Percentiles rank a stretch among this genome's conserved stretches.
phyloP scores from a whole-genome alignment of 2,888 invertebrate species.

The Himalopsyche japonica region DNA sequence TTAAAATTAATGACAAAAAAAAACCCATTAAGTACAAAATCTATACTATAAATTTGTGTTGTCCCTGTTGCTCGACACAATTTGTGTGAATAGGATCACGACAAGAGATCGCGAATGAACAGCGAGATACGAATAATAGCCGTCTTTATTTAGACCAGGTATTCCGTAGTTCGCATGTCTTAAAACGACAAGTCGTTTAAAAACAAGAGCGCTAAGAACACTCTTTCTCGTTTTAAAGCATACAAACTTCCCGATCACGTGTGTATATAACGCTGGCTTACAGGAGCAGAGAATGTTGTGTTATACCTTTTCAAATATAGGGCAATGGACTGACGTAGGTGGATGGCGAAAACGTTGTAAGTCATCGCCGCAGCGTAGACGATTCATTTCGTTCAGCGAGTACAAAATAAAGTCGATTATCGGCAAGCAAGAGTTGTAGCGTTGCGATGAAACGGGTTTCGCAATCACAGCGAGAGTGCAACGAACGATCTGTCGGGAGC shows the following conservation, averaged over 20 bases:
- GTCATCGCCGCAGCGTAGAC: not conserved
- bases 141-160: too few species aligned
- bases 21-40: too few species aligned
- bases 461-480: constrained; percentile 37
- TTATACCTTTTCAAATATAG: constrained; percentile 29
- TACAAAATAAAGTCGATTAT: not conserved
- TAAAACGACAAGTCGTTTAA: too few species aligned
- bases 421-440: not conserved
- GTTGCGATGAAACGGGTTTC: constrained; percentile 29
- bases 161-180: too few species aligned
- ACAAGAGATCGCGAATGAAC: not conserved
- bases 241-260: too few species aligned
- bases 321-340: constrained; percentile 10
- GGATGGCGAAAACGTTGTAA: not conserved
- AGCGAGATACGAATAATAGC: not conserved
- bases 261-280: too few species aligned
- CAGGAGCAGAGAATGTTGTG: constrained; percentile 11
- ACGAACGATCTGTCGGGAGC: constrained; percentile 37
- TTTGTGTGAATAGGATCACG: not conserved
- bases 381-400: not conserved
- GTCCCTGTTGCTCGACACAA: not conserved
- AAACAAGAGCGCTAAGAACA: too few species aligned
- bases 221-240: too few species aligned
- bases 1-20: too few species aligned
- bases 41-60: not conserved